Conservation (phyloP, 1,140 invertebrate species). For the Doryteuthis pealeii region DNA sequence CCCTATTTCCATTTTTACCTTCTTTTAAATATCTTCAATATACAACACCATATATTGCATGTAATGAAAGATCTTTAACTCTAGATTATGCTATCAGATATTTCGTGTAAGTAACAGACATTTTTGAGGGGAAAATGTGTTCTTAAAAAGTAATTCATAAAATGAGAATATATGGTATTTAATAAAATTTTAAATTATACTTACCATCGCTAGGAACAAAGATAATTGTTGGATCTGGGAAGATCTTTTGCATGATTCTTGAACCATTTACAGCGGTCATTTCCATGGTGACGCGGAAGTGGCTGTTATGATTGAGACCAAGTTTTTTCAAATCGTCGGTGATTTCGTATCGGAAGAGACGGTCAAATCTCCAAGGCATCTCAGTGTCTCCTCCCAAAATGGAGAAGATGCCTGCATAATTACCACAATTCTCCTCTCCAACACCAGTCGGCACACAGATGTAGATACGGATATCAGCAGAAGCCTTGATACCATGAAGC, state of each 20-base stretch:
- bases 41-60: no score
- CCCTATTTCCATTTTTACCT: no score
- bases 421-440: background rate
- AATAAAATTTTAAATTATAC: no score
- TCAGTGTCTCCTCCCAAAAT: slow-evolving; percentile 28
- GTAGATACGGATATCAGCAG: slow-evolving; percentile 13
- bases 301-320: slow-evolving; percentile 9
- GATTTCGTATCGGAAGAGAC: slow-evolving; percentile 27
- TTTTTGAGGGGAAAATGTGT: no score
- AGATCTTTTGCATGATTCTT: background rate
- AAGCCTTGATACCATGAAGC: slow-evolving; percentile 18
- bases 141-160: no score
- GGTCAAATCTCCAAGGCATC: slow-evolving; percentile 32
- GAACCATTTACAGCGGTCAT: slow-evolving; percentile 19
- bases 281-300: slow-evolving; percentile 16
- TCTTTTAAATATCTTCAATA: no score
- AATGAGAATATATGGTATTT: no score
- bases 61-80: no score
- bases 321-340: slow-evolving; percentile 19
- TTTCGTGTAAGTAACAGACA: no score
- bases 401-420: slow-evolving; percentile 20
- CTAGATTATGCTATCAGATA: no score
- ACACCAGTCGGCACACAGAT: slow-evolving; percentile 8
- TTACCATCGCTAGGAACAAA: slow-evolving; percentile 17
- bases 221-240: slow-evolving; percentile 21